A percentile compares a stretch with the other conserved stretches of the same genome.
Conservation (phyloP, 2,113 vertebrate species). For the Phalacrocorax brasilianus region DNA sequence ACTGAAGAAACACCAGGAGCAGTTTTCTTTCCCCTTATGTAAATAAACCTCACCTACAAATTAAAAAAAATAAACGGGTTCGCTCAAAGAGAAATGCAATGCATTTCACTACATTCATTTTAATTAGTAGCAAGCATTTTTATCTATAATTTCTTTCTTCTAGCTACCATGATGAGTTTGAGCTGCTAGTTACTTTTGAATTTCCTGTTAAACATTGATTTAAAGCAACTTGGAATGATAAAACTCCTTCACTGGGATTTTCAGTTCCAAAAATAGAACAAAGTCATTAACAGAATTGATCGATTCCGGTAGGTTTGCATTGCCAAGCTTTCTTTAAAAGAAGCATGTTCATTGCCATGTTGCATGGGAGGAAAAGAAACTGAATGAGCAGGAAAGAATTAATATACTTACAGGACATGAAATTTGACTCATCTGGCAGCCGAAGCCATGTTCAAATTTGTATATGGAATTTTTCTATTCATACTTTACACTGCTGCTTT, state of each 20-base stretch:
- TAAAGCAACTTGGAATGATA: not conserved
- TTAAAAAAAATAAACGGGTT: not conserved
- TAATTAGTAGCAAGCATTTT: not conserved
- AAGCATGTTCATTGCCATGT: not conserved
- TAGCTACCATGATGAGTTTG: not conserved
- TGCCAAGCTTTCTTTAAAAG: conserved; percentile 7
- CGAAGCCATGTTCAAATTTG: not conserved
- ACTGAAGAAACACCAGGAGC: not conserved
- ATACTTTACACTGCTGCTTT: not conserved
- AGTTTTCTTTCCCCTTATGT: not conserved
- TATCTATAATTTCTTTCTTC: not conserved
- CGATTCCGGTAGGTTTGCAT: not conserved
- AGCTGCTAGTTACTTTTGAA: not conserved
- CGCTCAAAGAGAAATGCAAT: not conserved
- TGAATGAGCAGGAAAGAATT: conserved; percentile 5
- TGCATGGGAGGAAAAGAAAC: not conserved
- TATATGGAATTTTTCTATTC: not conserved
- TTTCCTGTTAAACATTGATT: not conserved
- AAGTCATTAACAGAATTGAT: not conserved
- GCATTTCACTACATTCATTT: not conserved
- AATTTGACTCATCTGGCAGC: conserved; percentile 13
- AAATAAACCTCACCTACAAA: not conserved
- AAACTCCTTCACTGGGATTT: not conserved
- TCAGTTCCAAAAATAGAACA: not conserved
- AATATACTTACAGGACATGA: not conserved